Base-by-base conservation (phyloP, 2,888 invertebrate species). In the Drosophila demipolita region DNA sequence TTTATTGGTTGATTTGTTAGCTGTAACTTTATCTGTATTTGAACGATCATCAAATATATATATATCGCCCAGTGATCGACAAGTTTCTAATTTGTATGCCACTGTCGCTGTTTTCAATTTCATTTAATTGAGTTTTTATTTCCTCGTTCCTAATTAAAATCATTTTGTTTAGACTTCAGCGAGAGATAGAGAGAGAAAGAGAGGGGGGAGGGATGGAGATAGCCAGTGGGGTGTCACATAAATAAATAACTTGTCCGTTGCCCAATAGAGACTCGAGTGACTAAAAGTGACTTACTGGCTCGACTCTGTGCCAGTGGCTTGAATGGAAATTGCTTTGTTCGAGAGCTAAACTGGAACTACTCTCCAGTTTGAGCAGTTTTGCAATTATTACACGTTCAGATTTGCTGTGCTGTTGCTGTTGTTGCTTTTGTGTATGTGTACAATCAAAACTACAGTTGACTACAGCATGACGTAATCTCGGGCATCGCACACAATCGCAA, bases 301-400 rank as follows among this genome's bases (percentile, higher is more conserved):
- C 32, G 32, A 26, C 35, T 54, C 12, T 36, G 36, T 38, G 23
- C n/a, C n/a, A 26, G 12, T 15, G 67, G 54, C 58, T 63, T 75
- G 58, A 52, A 42, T 74, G 45, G 45, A 52, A 57, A 66, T 60
- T 23, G 75, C 69, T 75, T 77, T 76, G 79, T 74, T 79, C 53
- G 23, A 64, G 53, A 78, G 53, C 29, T 53, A 77, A 82, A 80
- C 85, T 83, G 82, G 73, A 85, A 82, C 66, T 76, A 73, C 67
- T 78, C 71, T 78, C 78, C 75, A 48, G 58, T 71, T 61, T 76
- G 67, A 65, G 71, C 78, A 62, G 71, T 75, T 72, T 84, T 71
- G 82, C 85, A 84, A 84, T 84, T 82, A 82, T 79, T 82, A 66
- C 50, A 77, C 65, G 69, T 70, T 29, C 40, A 61, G 54, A 67